Evolutionary conservation across 2,113 vertebrate species (phyloP), one percentile per base, ranked within the genome.

Genomic region (Phrynosoma blainvillii): DNA sequence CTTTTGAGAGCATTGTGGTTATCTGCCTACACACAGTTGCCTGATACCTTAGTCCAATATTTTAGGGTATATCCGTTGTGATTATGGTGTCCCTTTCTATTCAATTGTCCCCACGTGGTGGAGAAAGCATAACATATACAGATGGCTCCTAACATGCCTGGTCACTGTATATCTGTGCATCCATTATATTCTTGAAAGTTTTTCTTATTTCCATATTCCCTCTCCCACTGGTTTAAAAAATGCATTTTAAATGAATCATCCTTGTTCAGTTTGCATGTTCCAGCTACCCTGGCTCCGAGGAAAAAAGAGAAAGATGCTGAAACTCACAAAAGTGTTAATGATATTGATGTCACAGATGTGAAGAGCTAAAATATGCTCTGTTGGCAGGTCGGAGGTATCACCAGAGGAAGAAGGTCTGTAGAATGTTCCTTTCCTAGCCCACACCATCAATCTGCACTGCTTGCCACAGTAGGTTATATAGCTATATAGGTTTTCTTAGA

Each of bases 381-480:
- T 59, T 0, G 23, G 89, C 0, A 0, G 94, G 91, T 47, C 1
- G 3, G 90, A 62, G 88, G 84, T 25, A 1, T 68, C 25, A 62
- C 79, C 89, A 84, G 93, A 85, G 79, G 47, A 80, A 65, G 89
- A 93, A 40, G 42, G 87, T 68, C 83, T 0, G 0, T 0, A 40
- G 84, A 89, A 79, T 82, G 73, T 12, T 85, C 73, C 84, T 88
- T 87, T 93, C 79, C 76, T 79, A 85, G 91, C 40, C 88, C 79
- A 85, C 32, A 88, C 93, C 88, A 62, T 74, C 89, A 62, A 94
- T 95, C 92, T 59, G 62, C 47, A 92, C 65, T 20, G 89, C 71
- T 87, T 82, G 90, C 92, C 91, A 80, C 92, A 94, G 96, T 92
- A 23, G 77, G 90, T 93, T 88, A 65, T 87, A 82, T 88, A 89